Conservation (phyloP, 2,113 vertebrate species). For the Pterocles burchelli region DNA sequence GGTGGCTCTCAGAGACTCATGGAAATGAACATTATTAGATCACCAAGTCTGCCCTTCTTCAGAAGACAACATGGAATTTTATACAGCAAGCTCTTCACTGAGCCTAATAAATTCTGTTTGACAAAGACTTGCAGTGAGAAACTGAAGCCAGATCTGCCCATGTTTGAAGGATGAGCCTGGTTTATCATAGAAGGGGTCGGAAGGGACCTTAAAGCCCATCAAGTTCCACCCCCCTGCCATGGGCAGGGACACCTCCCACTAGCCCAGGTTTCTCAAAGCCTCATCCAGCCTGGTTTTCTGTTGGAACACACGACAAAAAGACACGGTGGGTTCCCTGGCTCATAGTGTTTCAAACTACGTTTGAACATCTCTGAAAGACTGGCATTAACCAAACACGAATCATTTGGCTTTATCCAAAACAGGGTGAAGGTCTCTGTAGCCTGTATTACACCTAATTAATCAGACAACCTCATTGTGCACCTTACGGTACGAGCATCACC, state of each 20-base stretch:
- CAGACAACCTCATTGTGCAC: not conserved
- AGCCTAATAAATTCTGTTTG: not conserved
- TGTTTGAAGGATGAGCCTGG: not conserved
- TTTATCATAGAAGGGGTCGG: too few species aligned
- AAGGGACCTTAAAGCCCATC: too few species aligned
- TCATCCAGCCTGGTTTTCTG: not conserved
- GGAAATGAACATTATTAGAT: slow-evolving; percentile 16
- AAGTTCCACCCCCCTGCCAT: too few species aligned
- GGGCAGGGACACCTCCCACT: too few species aligned
- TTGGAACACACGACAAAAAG: not conserved
- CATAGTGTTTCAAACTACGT: not conserved
- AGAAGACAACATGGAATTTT: not conserved
- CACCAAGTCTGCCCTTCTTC: slow-evolving; percentile 9
- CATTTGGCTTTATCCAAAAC: not conserved
- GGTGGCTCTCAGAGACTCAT: not conserved
- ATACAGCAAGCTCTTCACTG: accelerated
- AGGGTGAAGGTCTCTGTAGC: not conserved
- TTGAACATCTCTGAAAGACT: not conserved
- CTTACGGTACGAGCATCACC: not conserved
- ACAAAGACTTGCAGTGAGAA: not conserved
- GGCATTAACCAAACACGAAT: not conserved
- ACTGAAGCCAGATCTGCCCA: not conserved
- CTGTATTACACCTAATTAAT: not conserved
- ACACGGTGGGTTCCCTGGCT: not conserved
- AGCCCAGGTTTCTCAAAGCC: too few species aligned